These are phyloP conservation scores for Jacana jacana DNA, from an alignment of 2,113 vertebrate genomes.

Conservation along the genomic window DNA sequence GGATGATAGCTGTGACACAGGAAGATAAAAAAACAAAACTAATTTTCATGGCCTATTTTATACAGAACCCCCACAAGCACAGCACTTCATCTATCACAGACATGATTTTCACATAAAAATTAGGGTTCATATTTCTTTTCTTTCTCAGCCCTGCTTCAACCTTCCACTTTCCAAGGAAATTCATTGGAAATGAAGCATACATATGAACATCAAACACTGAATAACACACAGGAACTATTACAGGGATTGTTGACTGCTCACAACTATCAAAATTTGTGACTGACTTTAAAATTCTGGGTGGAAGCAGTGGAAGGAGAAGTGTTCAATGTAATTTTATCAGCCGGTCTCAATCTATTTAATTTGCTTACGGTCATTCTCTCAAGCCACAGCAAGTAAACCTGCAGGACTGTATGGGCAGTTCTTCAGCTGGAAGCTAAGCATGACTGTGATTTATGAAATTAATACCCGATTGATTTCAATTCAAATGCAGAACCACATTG, in stretches of 20 bases:
- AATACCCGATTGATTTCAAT: background rate
- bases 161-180: background rate
- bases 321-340: background rate
- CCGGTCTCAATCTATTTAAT: background rate
- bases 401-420: background rate
- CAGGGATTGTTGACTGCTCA: background rate
- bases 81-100: background rate
- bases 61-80: background rate
- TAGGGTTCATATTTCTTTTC: background rate
- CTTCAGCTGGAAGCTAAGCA: background rate
- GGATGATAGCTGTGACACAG: background rate
- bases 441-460: background rate
- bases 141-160: background rate
- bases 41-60: background rate
- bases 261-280: background rate
- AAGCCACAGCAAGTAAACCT: background rate
- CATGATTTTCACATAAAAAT: background rate
- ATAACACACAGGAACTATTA: background rate
- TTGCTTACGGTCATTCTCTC: background rate
- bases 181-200: fast-evolving
- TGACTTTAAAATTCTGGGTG: background rate
- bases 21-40: background rate
- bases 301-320: background rate
- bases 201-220: background rate
- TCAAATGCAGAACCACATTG: background rate